Base-by-base conservation (phyloP, 2,797 vertebrate genomes). In the Chelonia mydas region DNA sequence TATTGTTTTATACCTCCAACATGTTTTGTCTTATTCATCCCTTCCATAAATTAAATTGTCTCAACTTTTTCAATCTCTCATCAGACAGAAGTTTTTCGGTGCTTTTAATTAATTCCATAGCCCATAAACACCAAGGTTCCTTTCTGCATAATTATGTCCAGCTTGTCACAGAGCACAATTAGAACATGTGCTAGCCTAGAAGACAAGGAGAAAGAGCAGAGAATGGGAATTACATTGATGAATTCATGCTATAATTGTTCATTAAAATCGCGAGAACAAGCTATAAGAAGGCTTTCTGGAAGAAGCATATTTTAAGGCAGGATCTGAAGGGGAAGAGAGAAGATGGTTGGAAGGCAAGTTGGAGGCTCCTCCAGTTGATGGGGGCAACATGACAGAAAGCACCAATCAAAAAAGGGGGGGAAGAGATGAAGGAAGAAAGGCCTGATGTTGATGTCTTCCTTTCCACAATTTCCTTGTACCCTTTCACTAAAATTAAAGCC, bases 221-320 rank as follows among this genome's bases (percentile, higher is more conserved):
- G 2, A 77, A 49, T 76, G 27, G 61, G 87, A 85, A 92, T 95
- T 95, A 90, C 74, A 84, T 12, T 83, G 90, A 90, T 3, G 0
- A 80, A 94, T 92, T 93, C 86, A 8, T 78, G 81, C 17, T 28
- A 81, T 93, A 86, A 89, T 86, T 96, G 89, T 89, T 96, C 94
- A 83, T 96, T 93, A 93, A 74, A 49, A 68, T 88, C 94, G 90
- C 79, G 57, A 96, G 89, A 95, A 92, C 83, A 90, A 93, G 87
- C 27, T 78, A 93, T 90, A 81, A 89, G 55, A 83, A 86, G 54
- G 65, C 88, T 95, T 97, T 95, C 89, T 87, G 84, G 80, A 88
- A 91, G 82, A 88, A 80, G 37, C 6, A 0, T 88, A 27, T 81
- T 94, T 94, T 87, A 96, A 81, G 23, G 41, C 41, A 47, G 25